Evolutionary conservation across 1,140 invertebrate species (phyloP), one percentile per base, ranked within the genome.

Genomic region (Plodia interpunctella): DNA sequence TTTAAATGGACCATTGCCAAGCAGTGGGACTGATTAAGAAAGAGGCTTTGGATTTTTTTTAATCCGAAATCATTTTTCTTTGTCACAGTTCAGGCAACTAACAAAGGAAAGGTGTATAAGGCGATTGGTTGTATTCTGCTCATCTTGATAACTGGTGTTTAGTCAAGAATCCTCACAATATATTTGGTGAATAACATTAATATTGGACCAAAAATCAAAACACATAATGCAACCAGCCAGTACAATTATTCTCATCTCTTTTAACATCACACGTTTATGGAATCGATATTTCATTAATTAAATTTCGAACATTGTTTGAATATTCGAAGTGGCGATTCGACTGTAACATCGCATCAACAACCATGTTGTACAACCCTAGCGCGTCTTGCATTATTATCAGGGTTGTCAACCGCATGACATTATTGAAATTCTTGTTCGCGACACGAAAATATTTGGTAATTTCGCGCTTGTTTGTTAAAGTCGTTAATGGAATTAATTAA

Each of bases 381-480:
- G 38, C n/a, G 38, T 44, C 38, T 15, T 44, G 10, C 38, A 44
- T 44, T 44, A 44, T 44, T 44, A 44, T 44, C 6, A 6, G 32
- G 38, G 38, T 15, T 44, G 38, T 44, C 38, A 44, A 44, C 38
- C 38, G 30, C 30, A 32, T 32, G 30, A 15, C 38, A 44, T 44
- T 44, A 44, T 44, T 44, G 38, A 17, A 44, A 44, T 44, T 44
- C 38, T 44, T 44, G 38, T 44, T 44, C 38, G 38, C 38, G 38
- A 44, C 38, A 44, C 38, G 38, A 44, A 44, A 44, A 44, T 44
- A 44, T 44, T 44, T 17, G 38, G 38, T n/a, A 44, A 44, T 44
- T 44, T 44, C 13, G n/a, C 38, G 38, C 38, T 44, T 44, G 38
- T 44, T 44, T 44, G 38, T 44, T n/a, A 15, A 44, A 44, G 15